Percentiles rank a stretch among this genome's conserved stretches.
These are phyloP conservation scores for Macrochelys suwanniensis DNA, from an alignment of 2,797 vertebrate genomes.

Conservation along the genomic window DNA sequence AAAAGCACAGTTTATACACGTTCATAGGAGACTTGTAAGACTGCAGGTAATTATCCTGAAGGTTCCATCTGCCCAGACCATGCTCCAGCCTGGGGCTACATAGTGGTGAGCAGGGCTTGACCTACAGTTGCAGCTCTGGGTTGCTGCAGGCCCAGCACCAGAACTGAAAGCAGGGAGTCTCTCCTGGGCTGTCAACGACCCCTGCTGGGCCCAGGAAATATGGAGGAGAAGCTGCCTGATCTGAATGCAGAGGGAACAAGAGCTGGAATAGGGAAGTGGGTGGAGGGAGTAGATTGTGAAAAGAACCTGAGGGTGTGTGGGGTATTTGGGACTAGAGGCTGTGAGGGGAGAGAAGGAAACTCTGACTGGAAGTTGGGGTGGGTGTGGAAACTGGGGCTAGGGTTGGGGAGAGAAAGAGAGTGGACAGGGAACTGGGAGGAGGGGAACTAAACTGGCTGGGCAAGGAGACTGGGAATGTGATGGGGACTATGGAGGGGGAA, in stretches of 20 bases:
- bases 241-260: not conserved
- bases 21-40: not conserved
- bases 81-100: not conserved
- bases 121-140: not conserved
- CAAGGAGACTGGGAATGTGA: not conserved
- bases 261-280: not conserved
- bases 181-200: not conserved
- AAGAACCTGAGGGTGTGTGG: not conserved
- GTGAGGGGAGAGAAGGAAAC: no score
- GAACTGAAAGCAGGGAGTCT: not conserved
- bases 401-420: not conserved
- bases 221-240: not conserved
- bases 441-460: not conserved
- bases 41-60: not conserved
- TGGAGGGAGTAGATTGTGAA: not conserved
- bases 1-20: not conserved
- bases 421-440: not conserved
- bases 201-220: not conserved
- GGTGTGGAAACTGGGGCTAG: no score
- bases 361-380: no score
- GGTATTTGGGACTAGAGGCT: no score
- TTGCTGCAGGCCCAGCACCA: not conserved
- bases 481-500: not conserved
- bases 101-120: not conserved
- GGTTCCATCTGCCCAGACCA: not conserved